Percentiles rank a stretch among this genome's conserved stretches.
These are phyloP conservation scores for Leptopilina drosophilae DNA, from an alignment of 2,888 invertebrate species.

Conservation along the genomic window DNA sequence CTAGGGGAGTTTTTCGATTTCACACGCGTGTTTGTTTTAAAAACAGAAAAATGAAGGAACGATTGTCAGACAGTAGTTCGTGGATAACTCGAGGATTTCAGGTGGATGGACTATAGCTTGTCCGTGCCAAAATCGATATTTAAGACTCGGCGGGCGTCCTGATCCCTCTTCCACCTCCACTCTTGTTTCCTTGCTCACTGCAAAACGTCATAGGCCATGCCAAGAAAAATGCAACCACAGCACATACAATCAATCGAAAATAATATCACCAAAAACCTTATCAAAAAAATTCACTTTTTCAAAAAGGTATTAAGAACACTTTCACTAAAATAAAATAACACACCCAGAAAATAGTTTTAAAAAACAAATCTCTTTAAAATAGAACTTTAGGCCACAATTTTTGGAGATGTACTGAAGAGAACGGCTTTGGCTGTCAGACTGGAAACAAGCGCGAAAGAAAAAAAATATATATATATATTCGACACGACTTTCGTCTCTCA, in stretches of 20 bases:
- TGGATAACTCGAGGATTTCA: slow-evolving; percentile 42
- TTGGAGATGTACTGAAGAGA: too few species aligned
- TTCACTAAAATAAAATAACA: too few species aligned
- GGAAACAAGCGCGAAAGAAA: slow-evolving; percentile 25
- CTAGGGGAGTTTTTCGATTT: neutral
- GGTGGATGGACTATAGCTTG: slow-evolving; percentile 56
- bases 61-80: slow-evolving; percentile 17
- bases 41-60: neutral
- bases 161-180: slow-evolving; percentile 61
- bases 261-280: neutral
- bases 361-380: neutral
- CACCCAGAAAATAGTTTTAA: too few species aligned
- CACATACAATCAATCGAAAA: neutral
- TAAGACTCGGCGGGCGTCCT: slow-evolving; percentile 68
- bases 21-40: neutral
- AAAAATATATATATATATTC: slow-evolving; percentile 8
- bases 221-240: neutral
- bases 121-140: slow-evolving; percentile 72
- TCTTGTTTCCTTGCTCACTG: slow-evolving; percentile 45
- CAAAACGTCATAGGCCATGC: slow-evolving; percentile 35
- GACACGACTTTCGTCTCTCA: slow-evolving; percentile 28
- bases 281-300: too few species aligned
- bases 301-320: too few species aligned
- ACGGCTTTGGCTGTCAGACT: neutral
- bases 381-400: neutral